Base-by-base conservation (phyloP, 2,888 invertebrate genomes). In the Brachylomia viminalis region DNA sequence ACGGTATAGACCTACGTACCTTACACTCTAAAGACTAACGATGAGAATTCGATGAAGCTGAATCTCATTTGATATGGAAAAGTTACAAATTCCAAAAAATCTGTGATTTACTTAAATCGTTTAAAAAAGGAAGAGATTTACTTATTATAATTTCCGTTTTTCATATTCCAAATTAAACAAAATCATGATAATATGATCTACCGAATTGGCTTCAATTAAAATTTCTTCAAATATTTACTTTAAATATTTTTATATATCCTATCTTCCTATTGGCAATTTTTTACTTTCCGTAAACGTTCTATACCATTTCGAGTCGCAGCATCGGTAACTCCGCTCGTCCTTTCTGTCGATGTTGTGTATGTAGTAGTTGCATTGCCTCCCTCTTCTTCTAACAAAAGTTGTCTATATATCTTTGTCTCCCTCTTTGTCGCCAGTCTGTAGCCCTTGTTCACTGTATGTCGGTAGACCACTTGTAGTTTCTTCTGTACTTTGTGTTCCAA, bases 301-400 rank as follows among this genome's bases (percentile, higher is more conserved):
- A 95, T 95, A 95, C 96, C 95, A 92, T 94, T 96, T 95, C 95
- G 92, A 93, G 93, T 93, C 90, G 94, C 94, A 94, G 94, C 93
- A 92, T 92, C 84, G 87, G 84, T 88, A 92, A 92, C 95, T 95
- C 94, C 94, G 95, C 95, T 95, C 95, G 93, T 93, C 93, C 92
- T 93, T 91, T 87, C 93, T 94, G 91, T 96, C 94, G 95, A 95
- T 96, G 96, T 96, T 96, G 96, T 96, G 94, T 93, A 92, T 94
- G 96, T 96, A 95, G 96, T 96, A 96, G 96, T 92, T 95, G 95
- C 95, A 96, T 96, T 94, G 95, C 95, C 95, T 92, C 93, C 92
- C 94, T 95, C 95, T 93, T 94, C 94, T 95, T 95, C 94, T 94
- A 90, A 93, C 91, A 92, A 92, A 92, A 88, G 90, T 94, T 92